Evolutionary conservation across 2,797 vertebrate genomes (phyloP).

Genomic region (Hyperoplus immaculatus): DNA sequence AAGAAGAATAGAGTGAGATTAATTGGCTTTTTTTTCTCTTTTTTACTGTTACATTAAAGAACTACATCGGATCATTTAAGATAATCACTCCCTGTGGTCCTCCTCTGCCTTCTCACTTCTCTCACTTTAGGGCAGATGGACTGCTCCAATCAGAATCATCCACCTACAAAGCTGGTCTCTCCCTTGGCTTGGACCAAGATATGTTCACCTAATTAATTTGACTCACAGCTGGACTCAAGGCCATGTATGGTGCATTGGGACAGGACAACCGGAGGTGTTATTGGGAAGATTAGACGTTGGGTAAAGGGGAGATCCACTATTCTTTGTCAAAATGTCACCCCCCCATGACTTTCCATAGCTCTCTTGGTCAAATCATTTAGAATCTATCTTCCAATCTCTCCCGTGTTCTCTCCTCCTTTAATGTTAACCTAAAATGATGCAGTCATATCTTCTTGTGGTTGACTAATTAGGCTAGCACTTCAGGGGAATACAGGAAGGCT

Average conservation of each 20-base stretch:
- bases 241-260: slow-evolving; percentile 36
- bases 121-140: slow-evolving; percentile 46
- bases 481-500: slow-evolving; percentile 56
- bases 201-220: slow-evolving; percentile 71
- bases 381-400: slow-evolving; percentile 40
- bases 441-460: slow-evolving; percentile 42
- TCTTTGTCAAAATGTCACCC: slow-evolving; percentile 36
- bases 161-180: slow-evolving; percentile 34
- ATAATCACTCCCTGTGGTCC: slow-evolving; percentile 54
- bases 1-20: slow-evolving; percentile 45
- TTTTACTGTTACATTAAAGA: slow-evolving; percentile 60
- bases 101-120: slow-evolving; percentile 39
- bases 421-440: slow-evolving; percentile 57
- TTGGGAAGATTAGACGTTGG: slow-evolving; percentile 35
- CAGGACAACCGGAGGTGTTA: slow-evolving; percentile 43
- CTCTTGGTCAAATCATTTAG: slow-evolving; percentile 19
- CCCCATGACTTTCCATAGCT: not conserved
- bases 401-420: slow-evolving; percentile 31
- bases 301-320: slow-evolving; percentile 21
- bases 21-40: slow-evolving; percentile 46
- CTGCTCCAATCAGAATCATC: slow-evolving; percentile 27
- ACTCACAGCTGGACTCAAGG: slow-evolving; percentile 61
- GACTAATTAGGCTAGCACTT: slow-evolving; percentile 72
- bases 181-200: slow-evolving; percentile 54
- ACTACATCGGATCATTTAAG: slow-evolving; percentile 56